Evolutionary conservation across 2,888 invertebrate species (phyloP).

Genomic region (Oligia latruncula): DNA sequence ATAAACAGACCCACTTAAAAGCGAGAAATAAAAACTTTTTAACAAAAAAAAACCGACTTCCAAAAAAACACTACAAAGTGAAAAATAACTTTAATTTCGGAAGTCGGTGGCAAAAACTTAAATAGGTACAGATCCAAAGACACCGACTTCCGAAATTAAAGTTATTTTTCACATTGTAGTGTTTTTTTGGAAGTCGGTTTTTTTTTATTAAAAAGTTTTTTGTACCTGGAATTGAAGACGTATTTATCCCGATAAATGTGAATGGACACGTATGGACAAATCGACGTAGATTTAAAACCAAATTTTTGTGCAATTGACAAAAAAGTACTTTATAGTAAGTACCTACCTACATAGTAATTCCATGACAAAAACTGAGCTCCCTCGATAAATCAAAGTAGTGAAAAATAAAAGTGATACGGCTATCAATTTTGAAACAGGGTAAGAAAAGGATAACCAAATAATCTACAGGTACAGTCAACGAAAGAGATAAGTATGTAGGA

Average conservation of each 20-base stretch:
- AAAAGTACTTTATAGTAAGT: background rate
- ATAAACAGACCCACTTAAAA: no score
- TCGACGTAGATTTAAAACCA: background rate
- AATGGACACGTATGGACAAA: background rate
- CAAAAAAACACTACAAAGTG: no score
- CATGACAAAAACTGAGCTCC: background rate
- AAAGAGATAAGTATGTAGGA: no score
- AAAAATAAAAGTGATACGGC: constrained; percentile 4
- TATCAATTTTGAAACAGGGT: constrained; percentile 12
- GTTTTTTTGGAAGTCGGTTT: no score
- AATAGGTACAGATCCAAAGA: no score
- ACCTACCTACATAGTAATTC: background rate
- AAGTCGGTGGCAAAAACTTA: no score
- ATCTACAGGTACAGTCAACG: constrained; percentile 5
- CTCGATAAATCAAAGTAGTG: background rate
- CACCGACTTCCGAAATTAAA: no score
- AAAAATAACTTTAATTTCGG: no score
- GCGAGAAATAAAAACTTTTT: no score
- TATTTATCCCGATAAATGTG: background rate
- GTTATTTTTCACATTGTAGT: no score
- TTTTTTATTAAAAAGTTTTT: no score
- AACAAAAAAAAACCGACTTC: no score
- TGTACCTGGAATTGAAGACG: background rate
- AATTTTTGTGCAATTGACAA: background rate
- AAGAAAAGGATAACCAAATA: constrained; percentile 37